Evolutionary conservation across 30 jellyfish, hydroid and myxozoan species (phyloP).

Genomic region (Hydractinia symbiolongicarpus): DNA sequence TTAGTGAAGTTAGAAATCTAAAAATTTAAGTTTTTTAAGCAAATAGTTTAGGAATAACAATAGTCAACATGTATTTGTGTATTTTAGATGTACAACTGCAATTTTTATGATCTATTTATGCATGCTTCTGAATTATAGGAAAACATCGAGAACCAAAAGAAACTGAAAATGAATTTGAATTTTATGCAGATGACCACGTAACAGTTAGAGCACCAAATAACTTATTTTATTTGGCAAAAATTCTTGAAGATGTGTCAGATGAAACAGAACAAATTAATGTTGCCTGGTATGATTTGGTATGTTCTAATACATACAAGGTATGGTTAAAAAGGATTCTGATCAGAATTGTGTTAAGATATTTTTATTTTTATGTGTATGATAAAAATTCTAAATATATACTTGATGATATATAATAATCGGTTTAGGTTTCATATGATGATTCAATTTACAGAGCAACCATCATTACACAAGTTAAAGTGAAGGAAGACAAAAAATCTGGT

Average conservation of each 20-base stretch:
- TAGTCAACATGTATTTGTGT: too few species aligned
- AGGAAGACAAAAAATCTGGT: not conserved
- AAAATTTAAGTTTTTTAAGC: too few species aligned
- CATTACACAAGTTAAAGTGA: not conserved
- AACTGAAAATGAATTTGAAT: slow-evolving; percentile 25
- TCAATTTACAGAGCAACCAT: slow-evolving; percentile 1
- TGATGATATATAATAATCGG: too few species aligned
- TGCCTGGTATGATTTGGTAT: slow-evolving; percentile 52
- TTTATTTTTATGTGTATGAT: not conserved
- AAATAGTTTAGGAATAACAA: too few species aligned
- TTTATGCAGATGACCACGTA: slow-evolving; percentile 49
- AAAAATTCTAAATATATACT: too few species aligned
- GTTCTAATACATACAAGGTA: slow-evolving; percentile 32
- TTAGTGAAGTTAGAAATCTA: too few species aligned
- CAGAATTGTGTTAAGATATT: not conserved
- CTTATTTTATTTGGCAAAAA: slow-evolving; percentile 45
- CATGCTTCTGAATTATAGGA: not conserved
- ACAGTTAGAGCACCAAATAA: slow-evolving; percentile 54
- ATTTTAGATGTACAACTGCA: too few species aligned
- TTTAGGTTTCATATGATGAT: slow-evolving; percentile 8
- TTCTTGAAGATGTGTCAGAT: slow-evolving; percentile 62
- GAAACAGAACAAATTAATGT: slow-evolving; percentile 26
- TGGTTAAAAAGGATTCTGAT: not conserved
- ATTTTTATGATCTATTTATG: too few species aligned
- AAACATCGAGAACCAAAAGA: not conserved